Evolutionary conservation across 1,140 invertebrate species (phyloP).

Genomic region (Frieseomelitta varia): DNA sequence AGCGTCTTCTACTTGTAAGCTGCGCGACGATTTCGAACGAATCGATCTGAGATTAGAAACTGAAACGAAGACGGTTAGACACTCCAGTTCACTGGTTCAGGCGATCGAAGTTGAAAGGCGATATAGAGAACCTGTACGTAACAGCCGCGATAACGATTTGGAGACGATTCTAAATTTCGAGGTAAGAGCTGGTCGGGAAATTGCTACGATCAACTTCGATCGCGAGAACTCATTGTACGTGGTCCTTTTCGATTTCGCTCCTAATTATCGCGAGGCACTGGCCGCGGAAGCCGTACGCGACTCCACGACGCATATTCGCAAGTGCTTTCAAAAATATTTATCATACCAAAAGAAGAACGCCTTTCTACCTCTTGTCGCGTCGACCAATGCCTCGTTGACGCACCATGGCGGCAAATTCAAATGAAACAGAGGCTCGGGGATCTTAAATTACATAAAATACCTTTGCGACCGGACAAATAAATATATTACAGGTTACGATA

Average conservation of each 20-base stretch:
- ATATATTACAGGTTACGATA: slow-evolving; percentile 73
- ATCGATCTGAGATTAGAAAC: slow-evolving; percentile 39
- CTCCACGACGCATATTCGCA: not conserved
- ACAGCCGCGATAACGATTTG: not conserved
- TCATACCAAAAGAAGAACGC: slow-evolving; percentile 24
- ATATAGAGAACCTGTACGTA: not conserved
- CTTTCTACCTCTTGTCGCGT: slow-evolving; percentile 7
- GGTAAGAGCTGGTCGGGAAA: slow-evolving; percentile 19
- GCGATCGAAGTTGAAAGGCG: slow-evolving; percentile 22
- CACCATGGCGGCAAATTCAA: slow-evolving; percentile 47
- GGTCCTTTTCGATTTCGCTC: slow-evolving; percentile 8
- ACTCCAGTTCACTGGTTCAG: not conserved
- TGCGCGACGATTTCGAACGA: slow-evolving; percentile 30
- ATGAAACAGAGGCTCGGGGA: slow-evolving; percentile 50
- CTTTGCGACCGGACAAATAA: slow-evolving; percentile 63
- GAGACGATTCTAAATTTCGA: slow-evolving; percentile 19
- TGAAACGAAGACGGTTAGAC: slow-evolving; percentile 25
- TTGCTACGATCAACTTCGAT: slow-evolving; percentile 10
- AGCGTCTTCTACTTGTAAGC: slow-evolving; percentile 34
- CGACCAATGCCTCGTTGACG: slow-evolving; percentile 31
- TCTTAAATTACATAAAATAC: slow-evolving; percentile 60
- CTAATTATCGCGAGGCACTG: slow-evolving; percentile 30
- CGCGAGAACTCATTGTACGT: not conserved
- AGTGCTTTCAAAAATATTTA: slow-evolving; percentile 48
- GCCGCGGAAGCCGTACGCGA: not conserved